Evolutionary conservation across 2,797 vertebrate species (phyloP).

Genomic region (Hyperoplus lanceolatus): DNA sequence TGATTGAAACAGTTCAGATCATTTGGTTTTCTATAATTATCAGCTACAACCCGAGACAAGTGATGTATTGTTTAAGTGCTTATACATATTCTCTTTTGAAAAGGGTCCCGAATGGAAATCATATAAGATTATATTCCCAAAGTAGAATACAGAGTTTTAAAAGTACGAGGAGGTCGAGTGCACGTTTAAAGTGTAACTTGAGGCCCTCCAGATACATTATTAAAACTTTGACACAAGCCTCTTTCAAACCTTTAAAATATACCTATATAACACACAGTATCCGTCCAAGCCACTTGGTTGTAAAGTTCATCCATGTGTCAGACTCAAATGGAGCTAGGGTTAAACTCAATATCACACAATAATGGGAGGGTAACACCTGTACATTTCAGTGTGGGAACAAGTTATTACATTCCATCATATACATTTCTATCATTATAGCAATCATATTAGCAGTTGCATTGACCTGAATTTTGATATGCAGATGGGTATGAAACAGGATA

Average conservation of each 20-base stretch:
- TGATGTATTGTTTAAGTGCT: too few species aligned
- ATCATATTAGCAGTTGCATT: background rate
- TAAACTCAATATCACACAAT: background rate
- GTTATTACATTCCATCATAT: background rate
- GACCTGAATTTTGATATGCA: background rate
- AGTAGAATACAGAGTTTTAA: too few species aligned
- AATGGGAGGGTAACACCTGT: background rate
- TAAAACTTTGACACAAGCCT: background rate
- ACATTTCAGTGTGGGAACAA: background rate
- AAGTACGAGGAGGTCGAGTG: too few species aligned
- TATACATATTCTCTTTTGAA: too few species aligned
- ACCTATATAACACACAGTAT: background rate
- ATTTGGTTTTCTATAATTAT: too few species aligned
- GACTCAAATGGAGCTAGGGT: background rate
- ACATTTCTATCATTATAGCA: background rate
- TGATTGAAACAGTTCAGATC: too few species aligned
- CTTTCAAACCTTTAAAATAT: background rate
- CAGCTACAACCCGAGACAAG: too few species aligned
- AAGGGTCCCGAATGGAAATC: too few species aligned
- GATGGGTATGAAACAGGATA: background rate
- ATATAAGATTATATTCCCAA: too few species aligned
- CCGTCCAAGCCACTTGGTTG: background rate
- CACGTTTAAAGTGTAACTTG: too few species aligned
- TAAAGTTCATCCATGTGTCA: background rate
- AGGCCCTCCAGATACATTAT: background rate